A percentile compares a stretch with the other conserved stretches of the same genome.
phyloP scores from a whole-genome alignment of 2,888 invertebrate genomes.

The Pristionchus mayeri region DNA sequence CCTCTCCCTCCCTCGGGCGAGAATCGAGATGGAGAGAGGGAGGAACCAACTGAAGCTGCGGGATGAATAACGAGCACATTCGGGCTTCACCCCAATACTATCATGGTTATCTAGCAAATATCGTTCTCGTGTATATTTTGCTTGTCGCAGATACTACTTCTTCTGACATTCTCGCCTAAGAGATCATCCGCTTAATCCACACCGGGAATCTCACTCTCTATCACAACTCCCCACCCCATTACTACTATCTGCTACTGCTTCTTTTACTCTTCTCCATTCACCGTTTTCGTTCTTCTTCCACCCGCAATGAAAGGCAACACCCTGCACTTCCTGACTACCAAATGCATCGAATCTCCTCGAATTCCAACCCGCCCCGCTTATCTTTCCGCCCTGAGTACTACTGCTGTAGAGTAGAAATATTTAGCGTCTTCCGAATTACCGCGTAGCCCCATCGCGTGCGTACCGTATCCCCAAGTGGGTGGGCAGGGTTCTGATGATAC shows the following conservation, averaged over 20 bases:
- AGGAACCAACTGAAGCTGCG: constrained; percentile 21
- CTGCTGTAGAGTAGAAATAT: not conserved
- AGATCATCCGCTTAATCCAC: constrained; percentile 32
- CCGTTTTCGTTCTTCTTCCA: constrained; percentile 38
- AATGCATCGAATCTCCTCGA: constrained; percentile 39
- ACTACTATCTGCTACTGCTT: constrained; percentile 35
- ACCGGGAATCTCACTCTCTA: not conserved
- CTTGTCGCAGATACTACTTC: not conserved
- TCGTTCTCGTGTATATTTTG: not conserved
- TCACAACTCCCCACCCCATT: not conserved
- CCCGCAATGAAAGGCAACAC: constrained; percentile 46
- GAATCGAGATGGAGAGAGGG: not conserved
- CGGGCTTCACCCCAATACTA: constrained; percentile 1
- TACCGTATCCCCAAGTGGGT: too few species aligned
- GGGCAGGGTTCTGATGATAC: too few species aligned
- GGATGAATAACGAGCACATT: constrained; percentile 7
- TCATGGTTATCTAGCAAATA: not conserved
- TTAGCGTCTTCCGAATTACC: too few species aligned
- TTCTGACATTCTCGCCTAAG: constrained; percentile 10
- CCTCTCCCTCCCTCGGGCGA: not conserved
- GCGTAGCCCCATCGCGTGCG: too few species aligned
- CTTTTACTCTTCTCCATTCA: not conserved
- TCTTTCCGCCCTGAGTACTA: not conserved
- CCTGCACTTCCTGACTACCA: constrained; percentile 45
- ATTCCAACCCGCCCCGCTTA: constrained; percentile 13